Evolutionary conservation across 2,797 vertebrate genomes (phyloP).

Genomic region (Tragopan temminckii): DNA sequence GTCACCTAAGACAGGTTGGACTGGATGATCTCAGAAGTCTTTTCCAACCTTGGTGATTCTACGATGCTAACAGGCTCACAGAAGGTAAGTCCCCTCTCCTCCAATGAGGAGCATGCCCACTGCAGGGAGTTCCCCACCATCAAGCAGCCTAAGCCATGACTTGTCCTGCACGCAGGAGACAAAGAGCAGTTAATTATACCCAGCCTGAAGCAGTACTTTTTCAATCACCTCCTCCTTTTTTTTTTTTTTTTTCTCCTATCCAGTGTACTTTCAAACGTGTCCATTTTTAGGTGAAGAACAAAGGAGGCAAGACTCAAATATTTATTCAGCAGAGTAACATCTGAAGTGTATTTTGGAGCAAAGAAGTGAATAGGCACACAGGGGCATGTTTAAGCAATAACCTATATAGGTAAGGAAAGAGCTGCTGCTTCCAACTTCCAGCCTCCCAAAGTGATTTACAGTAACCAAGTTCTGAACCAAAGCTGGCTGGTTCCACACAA

Average conservation of each 20-base stretch:
- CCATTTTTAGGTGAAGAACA: neutral
- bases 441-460: neutral
- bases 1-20: neutral
- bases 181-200: slow-evolving; percentile 24
- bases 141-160: neutral
- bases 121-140: neutral
- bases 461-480: neutral
- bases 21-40: too few species aligned
- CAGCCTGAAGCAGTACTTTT: neutral
- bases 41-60: too few species aligned
- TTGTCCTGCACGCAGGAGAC: neutral
- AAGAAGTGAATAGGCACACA: fast-evolving
- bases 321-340: neutral
- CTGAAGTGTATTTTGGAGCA: fast-evolving
- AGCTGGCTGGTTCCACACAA: neutral
- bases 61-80: fast-evolving
- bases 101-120: neutral
- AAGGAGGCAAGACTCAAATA: neutral
- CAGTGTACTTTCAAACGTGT: neutral
- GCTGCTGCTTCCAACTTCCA: neutral
- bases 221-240: neutral
- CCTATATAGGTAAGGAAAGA: neutral
- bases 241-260: neutral
- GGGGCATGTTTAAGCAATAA: neutral
- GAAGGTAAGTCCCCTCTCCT: neutral